Conservation (phyloP, 2,113 vertebrate genomes). For the Orthochromis malagaraziensis region DNA sequence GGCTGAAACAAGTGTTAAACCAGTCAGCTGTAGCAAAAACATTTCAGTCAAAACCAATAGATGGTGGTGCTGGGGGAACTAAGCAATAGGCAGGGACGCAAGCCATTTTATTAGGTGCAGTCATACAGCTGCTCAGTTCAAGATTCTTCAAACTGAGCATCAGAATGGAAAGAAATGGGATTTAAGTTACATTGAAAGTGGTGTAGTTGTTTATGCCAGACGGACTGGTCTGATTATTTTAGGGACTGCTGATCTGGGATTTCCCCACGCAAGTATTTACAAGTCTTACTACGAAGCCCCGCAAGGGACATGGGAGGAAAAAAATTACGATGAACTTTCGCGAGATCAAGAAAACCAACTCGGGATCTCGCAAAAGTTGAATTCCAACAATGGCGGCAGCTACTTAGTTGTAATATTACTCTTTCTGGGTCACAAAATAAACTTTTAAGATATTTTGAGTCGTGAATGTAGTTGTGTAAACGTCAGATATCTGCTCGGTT, state of each 20-base stretch:
- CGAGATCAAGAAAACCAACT: no score
- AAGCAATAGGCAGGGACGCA: neutral
- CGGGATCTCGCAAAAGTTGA: accelerated
- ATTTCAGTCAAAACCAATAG: neutral
- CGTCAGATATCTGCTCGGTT: neutral
- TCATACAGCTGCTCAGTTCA: neutral
- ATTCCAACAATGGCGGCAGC: neutral
- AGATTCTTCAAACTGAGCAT: neutral
- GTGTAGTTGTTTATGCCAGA: neutral
- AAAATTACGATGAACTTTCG: neutral
- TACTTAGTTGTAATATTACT: neutral
- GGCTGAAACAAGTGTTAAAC: neutral
- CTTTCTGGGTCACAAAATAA: no score
- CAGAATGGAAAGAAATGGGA: accelerated
- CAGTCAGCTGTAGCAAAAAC: neutral
- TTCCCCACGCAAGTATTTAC: neutral
- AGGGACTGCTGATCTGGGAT: neutral
- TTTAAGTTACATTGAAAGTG: neutral
- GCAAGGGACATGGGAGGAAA: neutral
- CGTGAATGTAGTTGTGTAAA: no score
- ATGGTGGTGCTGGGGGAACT: neutral
- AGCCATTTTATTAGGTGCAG: neutral
- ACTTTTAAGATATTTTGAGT: no score
- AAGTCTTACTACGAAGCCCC: neutral
- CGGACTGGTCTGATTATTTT: neutral